Conservation (phyloP, 2,113 vertebrate species). For the Nasalis larvatus region DNA sequence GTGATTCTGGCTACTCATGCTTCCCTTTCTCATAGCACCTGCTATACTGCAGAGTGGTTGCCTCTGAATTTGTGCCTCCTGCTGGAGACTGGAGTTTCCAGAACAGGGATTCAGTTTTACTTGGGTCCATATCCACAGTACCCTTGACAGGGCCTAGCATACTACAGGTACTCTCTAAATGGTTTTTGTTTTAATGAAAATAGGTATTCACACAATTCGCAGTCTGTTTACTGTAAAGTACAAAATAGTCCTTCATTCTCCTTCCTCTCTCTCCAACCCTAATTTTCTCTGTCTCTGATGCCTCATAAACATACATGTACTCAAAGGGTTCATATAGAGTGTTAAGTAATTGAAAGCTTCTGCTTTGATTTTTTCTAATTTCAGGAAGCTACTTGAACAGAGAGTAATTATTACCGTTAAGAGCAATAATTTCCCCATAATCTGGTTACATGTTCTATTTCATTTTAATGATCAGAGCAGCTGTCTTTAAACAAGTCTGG, state of each 20-base stretch:
- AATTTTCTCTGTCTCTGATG: background rate
- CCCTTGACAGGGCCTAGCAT: too few relatives aligned
- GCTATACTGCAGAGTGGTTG: too few relatives aligned
- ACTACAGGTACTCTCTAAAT: background rate
- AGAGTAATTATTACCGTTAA: slow-evolving; percentile 69
- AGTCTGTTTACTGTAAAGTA: background rate
- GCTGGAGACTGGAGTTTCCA: background rate
- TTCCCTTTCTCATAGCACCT: background rate
- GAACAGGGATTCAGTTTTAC: background rate
- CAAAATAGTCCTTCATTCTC: background rate
- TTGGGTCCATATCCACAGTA: background rate
- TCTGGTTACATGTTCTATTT: slow-evolving; percentile 74
- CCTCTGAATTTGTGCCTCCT: background rate
- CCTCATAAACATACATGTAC: background rate
- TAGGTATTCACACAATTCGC: background rate
- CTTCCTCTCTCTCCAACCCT: background rate
- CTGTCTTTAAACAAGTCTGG: slow-evolving; percentile 66
- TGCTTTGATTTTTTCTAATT: slow-evolving; percentile 71
- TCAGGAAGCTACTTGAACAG: slow-evolving; percentile 75
- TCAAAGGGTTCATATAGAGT: slow-evolving; percentile 51
- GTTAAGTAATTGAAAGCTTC: slow-evolving; percentile 48
- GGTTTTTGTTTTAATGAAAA: background rate
- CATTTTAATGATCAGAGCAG: slow-evolving; percentile 72
- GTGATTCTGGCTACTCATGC: background rate
- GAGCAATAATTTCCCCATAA: slow-evolving; percentile 69